phyloP scores from a whole-genome alignment of 1,140 invertebrate species.

The Micrasema minimum region DNA sequence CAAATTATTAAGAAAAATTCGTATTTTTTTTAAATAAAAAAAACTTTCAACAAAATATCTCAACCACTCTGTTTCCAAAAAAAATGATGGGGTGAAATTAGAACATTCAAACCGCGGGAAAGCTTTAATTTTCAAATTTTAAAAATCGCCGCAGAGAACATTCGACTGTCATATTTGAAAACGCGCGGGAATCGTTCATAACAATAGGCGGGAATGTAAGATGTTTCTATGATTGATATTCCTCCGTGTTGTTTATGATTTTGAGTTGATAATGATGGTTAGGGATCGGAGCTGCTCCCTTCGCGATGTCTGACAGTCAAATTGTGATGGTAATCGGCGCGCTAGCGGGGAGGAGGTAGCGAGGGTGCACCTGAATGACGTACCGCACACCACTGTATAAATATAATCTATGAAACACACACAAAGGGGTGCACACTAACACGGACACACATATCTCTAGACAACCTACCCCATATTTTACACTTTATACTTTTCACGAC shows the following conservation, averaged over 20 bases:
- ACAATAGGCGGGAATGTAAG: neutral
- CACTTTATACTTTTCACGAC: too few relatives aligned
- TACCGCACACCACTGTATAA: too few relatives aligned
- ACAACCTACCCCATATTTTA: too few relatives aligned
- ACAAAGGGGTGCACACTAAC: neutral
- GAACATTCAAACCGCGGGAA: conserved; percentile 1
- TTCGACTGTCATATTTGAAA: neutral
- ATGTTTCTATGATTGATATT: conserved; percentile 16
- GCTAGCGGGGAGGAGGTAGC: conserved; percentile 10
- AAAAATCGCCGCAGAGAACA: neutral
- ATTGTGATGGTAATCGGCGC: conserved; percentile 50
- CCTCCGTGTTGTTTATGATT: neutral
- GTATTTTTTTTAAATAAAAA: too few relatives aligned
- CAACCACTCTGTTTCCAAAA: too few relatives aligned
- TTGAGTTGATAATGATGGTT: neutral
- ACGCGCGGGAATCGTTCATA: neutral
- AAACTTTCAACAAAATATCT: too few relatives aligned
- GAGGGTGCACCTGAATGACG: conserved; percentile 57
- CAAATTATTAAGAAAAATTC: too few relatives aligned
- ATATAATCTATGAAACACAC: too few relatives aligned
- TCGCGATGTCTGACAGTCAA: conserved; percentile 48
- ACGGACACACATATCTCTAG: neutral
- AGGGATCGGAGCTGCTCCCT: conserved; percentile 35
- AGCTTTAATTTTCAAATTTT: neutral
- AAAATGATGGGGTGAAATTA: too few relatives aligned